Base-by-base conservation (phyloP, 2,888 invertebrate genomes). In the Drosophila bunnanda region DNA sequence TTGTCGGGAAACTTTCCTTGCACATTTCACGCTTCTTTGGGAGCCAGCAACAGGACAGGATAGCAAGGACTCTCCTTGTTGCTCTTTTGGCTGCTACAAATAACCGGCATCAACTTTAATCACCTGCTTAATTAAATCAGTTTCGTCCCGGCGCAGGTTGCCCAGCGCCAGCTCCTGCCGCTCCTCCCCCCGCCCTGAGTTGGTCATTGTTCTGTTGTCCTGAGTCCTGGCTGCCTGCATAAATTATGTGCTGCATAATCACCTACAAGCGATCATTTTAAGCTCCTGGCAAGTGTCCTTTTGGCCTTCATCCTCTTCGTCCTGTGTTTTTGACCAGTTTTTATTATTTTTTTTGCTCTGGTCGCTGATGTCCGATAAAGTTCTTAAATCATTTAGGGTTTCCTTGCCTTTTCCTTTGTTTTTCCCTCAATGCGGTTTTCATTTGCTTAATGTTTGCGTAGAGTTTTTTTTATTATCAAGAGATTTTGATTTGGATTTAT, bases 71-170 rank as follows among this genome's bases (percentile, higher is more conserved):
- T 62, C 46, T 79, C 61, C 71, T 76, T 79, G 79, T 64, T 85
- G 76, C 65, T 76, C 72, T 62, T 72, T 79, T 74, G 78, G 60
- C 75, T 77, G 79, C 80, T 81, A 79, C 83, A 89, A 88, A 90
- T 89, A 88, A 87, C 84, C 78, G 86, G 86, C 89, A 90, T 90
- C 81, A 88, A 82, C 85, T 90, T 90, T 90, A 90, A 90, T 90
- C 89, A 90, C 86, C 88, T 86, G 89, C 86, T 90, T 90, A 89
- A 90, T 90, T 90, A 90, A 90, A 90, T 88, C 90, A 90, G 88
- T 82, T 84, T 81, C 78, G 78, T 50, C 75, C 81, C 62, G 60
- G 56, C 36, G 68, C 67, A 67, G 59, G 69, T 53, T 52, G 44
- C 52, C 50, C 43, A 36, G 25, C 36, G 39, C 17, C 81, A 43